phyloP scores from a whole-genome alignment of 2,113 vertebrate genomes.

The Scomber colias region DNA sequence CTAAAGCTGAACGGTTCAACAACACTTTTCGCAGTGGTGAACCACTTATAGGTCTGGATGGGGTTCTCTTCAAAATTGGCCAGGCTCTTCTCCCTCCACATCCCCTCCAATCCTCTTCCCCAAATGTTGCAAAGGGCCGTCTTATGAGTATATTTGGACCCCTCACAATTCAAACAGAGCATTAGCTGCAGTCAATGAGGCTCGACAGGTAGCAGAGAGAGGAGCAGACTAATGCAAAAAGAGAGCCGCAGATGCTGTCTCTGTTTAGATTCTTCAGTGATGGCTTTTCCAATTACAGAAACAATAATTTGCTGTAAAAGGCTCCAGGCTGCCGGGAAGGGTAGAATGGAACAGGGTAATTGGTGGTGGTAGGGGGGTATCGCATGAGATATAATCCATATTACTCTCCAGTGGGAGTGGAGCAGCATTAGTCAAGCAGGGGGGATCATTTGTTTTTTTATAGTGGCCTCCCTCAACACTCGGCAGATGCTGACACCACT shows the following conservation, averaged over 20 bases:
- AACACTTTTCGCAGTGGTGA: constrained; percentile 59
- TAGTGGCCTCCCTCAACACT: constrained; percentile 47
- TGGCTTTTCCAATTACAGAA: constrained; percentile 78
- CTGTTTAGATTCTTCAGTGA: constrained; percentile 67
- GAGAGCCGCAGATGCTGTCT: constrained; percentile 69
- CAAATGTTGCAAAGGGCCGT: constrained; percentile 33
- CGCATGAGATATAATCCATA: constrained; percentile 61
- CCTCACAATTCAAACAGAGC: constrained; percentile 61
- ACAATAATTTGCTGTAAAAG: constrained; percentile 74
- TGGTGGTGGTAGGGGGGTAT: constrained; percentile 42
- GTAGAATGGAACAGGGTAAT: constrained; percentile 55
- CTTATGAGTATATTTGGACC: constrained; percentile 57
- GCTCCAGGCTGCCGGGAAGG: constrained; percentile 66
- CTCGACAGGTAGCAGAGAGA: constrained; percentile 63
- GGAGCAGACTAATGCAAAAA: constrained; percentile 45
- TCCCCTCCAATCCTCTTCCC: not conserved
- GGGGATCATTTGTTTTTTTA: constrained; percentile 68
- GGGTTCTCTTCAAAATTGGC: constrained; percentile 45
- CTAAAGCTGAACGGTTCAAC: constrained; percentile 49
- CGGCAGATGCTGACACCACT: constrained; percentile 49
- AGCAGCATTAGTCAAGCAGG: constrained; percentile 62
- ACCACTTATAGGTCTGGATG: constrained; percentile 43
- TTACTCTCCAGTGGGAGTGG: constrained; percentile 56
- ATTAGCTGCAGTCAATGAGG: constrained; percentile 65
- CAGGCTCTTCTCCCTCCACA: not conserved